Percentiles rank a stretch among this genome's conserved stretches.
These are phyloP conservation scores for Microtus montanus DNA, from an alignment of 2,113 vertebrate species.

Conservation along the genomic window DNA sequence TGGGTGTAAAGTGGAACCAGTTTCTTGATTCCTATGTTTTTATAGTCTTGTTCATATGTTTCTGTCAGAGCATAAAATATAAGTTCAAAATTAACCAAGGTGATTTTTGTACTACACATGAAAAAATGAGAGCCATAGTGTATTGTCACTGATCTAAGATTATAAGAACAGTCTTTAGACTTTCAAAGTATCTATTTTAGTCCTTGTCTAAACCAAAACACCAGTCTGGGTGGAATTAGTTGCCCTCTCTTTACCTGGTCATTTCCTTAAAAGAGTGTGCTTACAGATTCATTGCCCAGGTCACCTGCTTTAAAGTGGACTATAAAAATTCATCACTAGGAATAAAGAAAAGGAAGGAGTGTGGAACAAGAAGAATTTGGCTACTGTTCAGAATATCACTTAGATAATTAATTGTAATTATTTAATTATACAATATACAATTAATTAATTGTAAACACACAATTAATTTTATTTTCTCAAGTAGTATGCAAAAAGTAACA, in stretches of 20 bases:
- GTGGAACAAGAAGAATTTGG: background rate
- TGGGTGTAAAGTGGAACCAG: background rate
- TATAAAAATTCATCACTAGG: background rate
- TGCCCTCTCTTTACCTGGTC: background rate
- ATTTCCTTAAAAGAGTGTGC: background rate
- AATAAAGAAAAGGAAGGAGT: background rate
- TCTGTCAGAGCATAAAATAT: background rate
- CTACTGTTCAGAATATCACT: background rate
- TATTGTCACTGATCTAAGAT: background rate
- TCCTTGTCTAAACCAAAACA: background rate
- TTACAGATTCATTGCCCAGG: background rate
- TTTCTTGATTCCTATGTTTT: background rate
- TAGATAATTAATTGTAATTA: background rate
- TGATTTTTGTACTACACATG: background rate
- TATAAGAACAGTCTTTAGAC: background rate
- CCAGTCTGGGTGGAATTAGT: background rate
- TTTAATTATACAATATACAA: too few species aligned
- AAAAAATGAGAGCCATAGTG: background rate
- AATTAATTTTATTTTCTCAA: background rate
- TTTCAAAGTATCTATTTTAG: background rate
- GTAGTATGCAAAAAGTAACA: background rate
- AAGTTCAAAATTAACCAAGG: background rate
- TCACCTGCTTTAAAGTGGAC: background rate
- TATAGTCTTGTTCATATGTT: background rate
- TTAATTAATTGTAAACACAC: too few species aligned